Evolutionary conservation across 92 coral and sea anemone species (phyloP).

Genomic region (Palythoa grandis): DNA sequence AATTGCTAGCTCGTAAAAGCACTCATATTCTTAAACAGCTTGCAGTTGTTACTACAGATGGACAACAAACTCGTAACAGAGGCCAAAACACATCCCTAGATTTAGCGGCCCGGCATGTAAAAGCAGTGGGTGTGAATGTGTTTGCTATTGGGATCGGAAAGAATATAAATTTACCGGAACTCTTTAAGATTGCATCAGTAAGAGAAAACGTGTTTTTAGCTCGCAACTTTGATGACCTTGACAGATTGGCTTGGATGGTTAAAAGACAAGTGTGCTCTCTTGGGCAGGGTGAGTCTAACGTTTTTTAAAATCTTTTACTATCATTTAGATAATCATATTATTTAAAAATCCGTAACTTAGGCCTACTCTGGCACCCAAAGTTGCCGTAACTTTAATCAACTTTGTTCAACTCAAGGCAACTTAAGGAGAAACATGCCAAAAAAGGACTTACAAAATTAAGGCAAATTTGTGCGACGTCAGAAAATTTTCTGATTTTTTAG

Average conservation of each 20-base stretch:
- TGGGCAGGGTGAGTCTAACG: background rate
- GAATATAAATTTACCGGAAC: fast-evolving
- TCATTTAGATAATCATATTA: background rate
- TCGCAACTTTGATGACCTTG: background rate
- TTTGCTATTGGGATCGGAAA: background rate
- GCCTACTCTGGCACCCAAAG: too few relatives aligned
- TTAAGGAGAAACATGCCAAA: too few relatives aligned
- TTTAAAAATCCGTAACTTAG: too few relatives aligned
- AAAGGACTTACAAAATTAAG: too few relatives aligned
- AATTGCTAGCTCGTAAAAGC: too few relatives aligned
- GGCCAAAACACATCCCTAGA: background rate
- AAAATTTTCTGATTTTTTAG: too few relatives aligned
- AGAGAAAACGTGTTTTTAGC: background rate
- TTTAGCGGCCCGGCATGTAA: background rate
- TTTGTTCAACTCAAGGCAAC: too few relatives aligned
- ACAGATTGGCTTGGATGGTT: background rate
- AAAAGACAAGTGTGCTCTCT: background rate
- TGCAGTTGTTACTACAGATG: background rate
- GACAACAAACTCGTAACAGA: background rate
- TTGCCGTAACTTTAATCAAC: too few relatives aligned
- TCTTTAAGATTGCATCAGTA: background rate
- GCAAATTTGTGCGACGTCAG: too few relatives aligned
- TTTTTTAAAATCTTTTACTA: background rate
- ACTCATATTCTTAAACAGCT: background rate
- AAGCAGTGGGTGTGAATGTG: background rate